These are phyloP conservation scores for Grus americana DNA, from an alignment of 2,113 vertebrate genomes.

Conservation along the genomic window DNA sequence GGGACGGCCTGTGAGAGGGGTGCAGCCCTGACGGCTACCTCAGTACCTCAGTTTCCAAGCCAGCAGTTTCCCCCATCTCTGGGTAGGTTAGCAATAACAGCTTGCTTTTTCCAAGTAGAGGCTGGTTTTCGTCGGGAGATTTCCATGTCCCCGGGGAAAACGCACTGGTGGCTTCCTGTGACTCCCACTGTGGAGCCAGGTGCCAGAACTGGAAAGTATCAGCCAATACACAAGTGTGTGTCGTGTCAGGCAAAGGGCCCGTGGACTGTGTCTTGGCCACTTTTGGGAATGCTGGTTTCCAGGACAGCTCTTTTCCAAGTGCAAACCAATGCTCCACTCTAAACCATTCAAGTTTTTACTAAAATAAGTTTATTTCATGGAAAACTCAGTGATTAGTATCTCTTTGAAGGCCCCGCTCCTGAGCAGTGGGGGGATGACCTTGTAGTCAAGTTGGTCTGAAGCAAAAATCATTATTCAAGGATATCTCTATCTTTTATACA, in stretches of 20 bases:
- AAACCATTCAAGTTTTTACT: background rate
- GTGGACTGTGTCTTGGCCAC: background rate
- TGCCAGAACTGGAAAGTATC: background rate
- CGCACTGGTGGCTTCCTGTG: background rate
- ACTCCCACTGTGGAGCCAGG: no score
- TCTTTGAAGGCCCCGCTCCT: background rate
- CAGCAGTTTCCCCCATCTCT: background rate
- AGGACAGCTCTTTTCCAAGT: background rate
- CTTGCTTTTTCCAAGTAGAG: background rate
- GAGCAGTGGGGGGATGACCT: accelerated
- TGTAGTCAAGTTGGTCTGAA: background rate
- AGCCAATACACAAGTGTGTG: accelerated
- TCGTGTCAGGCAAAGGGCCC: background rate
- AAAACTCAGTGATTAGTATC: background rate
- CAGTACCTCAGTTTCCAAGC: background rate
- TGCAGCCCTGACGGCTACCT: background rate
- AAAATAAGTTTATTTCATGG: background rate
- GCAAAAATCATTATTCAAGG: background rate
- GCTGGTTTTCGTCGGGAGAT: background rate
- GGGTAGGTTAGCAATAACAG: no score
- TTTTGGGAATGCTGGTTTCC: background rate
- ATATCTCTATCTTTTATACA: background rate
- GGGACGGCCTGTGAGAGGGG: background rate
- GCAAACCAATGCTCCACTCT: background rate
- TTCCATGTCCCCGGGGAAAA: background rate